Conservation (phyloP, 2,113 vertebrate species). For the Gymnocephalus cernua region DNA sequence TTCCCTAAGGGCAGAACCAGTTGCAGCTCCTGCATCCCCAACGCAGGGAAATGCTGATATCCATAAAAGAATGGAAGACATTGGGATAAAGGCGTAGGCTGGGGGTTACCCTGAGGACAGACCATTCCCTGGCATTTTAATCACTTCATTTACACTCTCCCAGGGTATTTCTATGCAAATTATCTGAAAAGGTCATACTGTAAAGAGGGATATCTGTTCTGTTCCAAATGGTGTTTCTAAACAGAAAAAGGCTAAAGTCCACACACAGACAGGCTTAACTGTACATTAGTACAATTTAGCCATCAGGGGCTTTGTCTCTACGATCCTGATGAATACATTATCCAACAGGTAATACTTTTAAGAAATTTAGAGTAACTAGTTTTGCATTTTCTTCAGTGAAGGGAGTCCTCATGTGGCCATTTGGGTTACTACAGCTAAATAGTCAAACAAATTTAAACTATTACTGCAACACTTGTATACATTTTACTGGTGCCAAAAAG, state of each 20-base stretch:
- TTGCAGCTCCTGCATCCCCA: neutral
- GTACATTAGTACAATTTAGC: slow-evolving; percentile 15
- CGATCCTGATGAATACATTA: slow-evolving; percentile 8
- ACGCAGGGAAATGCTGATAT: slow-evolving; percentile 27
- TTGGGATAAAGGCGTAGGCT: neutral
- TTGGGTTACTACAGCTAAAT: slow-evolving; percentile 23
- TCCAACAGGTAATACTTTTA: slow-evolving; percentile 12
- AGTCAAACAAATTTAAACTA: neutral
- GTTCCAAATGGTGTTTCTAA: slow-evolving; percentile 64
- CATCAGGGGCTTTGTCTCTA: neutral
- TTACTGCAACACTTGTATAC: neutral
- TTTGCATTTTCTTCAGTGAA: slow-evolving; percentile 13
- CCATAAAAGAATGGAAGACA: slow-evolving; percentile 15
- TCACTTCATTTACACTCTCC: slow-evolving; percentile 71
- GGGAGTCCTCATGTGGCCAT: slow-evolving; percentile 60
- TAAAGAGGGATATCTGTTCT: slow-evolving; percentile 55
- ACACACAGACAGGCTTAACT: slow-evolving; percentile 11
- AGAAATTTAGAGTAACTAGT: neutral
- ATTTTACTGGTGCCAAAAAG: too few species aligned
- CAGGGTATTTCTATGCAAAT: slow-evolving; percentile 79
- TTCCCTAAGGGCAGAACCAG: neutral
- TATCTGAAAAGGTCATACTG: slow-evolving; percentile 73
- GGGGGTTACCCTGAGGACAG: slow-evolving; percentile 52
- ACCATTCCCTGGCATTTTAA: slow-evolving; percentile 74
- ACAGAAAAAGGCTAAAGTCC: slow-evolving; percentile 28